Evolutionary conservation across 2,888 invertebrate genomes (phyloP).

Genomic region (Diogma glabrata): DNA sequence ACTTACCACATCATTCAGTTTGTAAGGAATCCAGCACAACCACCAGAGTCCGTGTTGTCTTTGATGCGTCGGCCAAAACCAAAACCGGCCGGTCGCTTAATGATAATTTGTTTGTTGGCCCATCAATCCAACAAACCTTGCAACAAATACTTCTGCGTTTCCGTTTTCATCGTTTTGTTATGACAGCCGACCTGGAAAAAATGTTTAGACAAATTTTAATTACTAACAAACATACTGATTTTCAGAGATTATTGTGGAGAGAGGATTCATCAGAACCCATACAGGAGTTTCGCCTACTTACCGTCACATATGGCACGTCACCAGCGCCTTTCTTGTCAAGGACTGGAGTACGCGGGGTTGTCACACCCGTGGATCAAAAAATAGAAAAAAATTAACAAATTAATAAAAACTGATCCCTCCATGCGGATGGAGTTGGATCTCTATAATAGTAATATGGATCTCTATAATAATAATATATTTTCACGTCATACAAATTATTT

Average conservation of each 20-base stretch:
- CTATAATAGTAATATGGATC: too few relatives aligned
- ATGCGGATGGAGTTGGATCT: too few relatives aligned
- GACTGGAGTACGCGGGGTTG: too few relatives aligned
- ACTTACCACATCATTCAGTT: background rate
- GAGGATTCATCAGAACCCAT: background rate
- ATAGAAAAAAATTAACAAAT: too few relatives aligned
- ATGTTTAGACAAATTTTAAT: background rate
- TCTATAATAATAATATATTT: too few relatives aligned
- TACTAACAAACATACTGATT: background rate
- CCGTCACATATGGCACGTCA: too few relatives aligned
- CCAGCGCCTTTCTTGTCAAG: too few relatives aligned
- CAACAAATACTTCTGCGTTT: background rate
- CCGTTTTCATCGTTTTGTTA: background rate
- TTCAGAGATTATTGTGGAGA: constrained; percentile 1
- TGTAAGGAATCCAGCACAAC: background rate
- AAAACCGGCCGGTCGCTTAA: background rate
- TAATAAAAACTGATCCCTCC: too few relatives aligned
- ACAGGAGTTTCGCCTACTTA: background rate
- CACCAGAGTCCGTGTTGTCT: background rate
- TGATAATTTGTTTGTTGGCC: background rate
- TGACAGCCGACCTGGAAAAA: too few relatives aligned
- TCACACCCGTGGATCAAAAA: too few relatives aligned
- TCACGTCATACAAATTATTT: too few relatives aligned
- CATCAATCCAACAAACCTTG: background rate
- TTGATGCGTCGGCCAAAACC: background rate